Conservation (phyloP, 37 sponge, comb jelly and placozoan genomes). For the Mnemiopsis leidyi region DNA sequence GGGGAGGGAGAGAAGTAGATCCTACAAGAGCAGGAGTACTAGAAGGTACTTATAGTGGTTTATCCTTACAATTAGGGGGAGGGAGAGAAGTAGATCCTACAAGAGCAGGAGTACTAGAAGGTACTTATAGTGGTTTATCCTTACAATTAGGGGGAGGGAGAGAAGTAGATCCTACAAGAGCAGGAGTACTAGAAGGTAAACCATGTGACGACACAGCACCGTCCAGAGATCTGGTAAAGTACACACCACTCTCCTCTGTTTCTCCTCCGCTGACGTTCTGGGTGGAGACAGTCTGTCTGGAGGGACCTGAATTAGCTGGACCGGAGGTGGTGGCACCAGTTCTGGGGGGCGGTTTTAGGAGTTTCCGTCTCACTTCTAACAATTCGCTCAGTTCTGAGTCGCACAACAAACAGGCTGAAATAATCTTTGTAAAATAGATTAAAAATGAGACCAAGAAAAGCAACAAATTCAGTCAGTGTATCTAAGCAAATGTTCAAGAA, state of each 20-base stretch:
- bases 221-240: neutral
- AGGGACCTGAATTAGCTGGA: neutral
- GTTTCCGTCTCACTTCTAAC: slow-evolving; percentile 10
- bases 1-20: no score
- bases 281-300: neutral
- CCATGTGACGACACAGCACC: neutral
- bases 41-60: no score
- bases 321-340: neutral
- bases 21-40: no score
- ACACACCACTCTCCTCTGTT: neutral
- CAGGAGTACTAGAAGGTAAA: neutral
- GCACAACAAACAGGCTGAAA: slow-evolving; percentile 16
- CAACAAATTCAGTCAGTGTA: neutral
- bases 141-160: neutral
- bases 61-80: no score
- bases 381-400: neutral
- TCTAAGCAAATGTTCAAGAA: neutral
- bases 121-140: no score
- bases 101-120: no score
- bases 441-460: neutral
- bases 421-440: neutral
- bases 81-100: no score
- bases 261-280: neutral
- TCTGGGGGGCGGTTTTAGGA: neutral
- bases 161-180: neutral